Percentiles rank a stretch among this genome's conserved stretches.
Conservation (phyloP, 1,140 invertebrate species). For the Bombus pascuorum region DNA sequence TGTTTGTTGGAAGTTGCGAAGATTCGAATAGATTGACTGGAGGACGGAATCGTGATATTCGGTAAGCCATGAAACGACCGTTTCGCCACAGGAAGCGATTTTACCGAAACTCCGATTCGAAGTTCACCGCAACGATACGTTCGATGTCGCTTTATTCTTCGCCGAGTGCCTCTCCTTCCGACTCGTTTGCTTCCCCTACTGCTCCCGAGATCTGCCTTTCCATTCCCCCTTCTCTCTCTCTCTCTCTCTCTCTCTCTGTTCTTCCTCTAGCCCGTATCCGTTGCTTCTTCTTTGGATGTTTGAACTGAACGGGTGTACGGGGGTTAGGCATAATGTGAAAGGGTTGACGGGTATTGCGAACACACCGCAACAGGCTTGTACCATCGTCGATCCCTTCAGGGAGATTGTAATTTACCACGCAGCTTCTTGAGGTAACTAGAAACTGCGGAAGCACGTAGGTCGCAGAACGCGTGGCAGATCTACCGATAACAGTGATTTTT, state of each 20-base stretch:
- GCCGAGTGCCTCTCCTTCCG: conserved; percentile 36
- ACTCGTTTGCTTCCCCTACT: neutral
- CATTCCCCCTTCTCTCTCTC: neutral
- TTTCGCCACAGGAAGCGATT: conserved; percentile 61
- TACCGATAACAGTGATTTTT: neutral
- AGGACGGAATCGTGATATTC: conserved; percentile 57
- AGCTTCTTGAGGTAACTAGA: conserved; percentile 21
- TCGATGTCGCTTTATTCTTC: conserved; percentile 41
- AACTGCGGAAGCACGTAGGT: neutral
- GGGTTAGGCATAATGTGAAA: conserved; percentile 24
- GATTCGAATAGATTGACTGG: conserved; percentile 50
- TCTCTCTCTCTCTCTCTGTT: neutral
- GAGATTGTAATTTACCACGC: conserved; percentile 36
- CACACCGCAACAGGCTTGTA: conserved; percentile 57
- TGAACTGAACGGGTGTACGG: conserved; percentile 18
- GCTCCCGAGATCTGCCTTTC: neutral
- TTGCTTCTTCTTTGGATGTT: conserved; percentile 54
- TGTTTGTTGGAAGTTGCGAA: conserved; percentile 50
- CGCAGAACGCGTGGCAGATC: neutral
- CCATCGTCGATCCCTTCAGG: conserved; percentile 46
- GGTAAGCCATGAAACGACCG: conserved; percentile 57
- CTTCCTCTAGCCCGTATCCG: conserved; percentile 48
- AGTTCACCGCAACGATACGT: conserved; percentile 62
- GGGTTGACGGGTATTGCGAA: conserved; percentile 58
- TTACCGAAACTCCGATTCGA: conserved; percentile 42